A percentile compares a stretch with the other conserved stretches of the same genome.
Conservation (phyloP, 2,797 vertebrate species). For the Pelodytes ibericus region DNA sequence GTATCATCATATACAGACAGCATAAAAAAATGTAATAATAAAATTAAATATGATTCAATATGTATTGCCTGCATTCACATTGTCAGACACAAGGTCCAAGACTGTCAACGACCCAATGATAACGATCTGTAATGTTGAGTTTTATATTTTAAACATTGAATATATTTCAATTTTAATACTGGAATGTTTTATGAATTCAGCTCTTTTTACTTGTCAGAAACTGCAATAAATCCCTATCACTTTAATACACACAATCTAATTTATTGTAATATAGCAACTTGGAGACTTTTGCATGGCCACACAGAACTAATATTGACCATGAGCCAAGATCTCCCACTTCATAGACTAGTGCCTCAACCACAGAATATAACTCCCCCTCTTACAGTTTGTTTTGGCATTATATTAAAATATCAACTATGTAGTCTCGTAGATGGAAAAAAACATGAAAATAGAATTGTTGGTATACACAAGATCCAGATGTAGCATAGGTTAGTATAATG, state of each 20-base stretch:
- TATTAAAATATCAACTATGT: conserved; percentile 40
- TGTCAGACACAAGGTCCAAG: neutral
- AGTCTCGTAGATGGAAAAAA: conserved; percentile 18
- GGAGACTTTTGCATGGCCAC: conserved; percentile 37
- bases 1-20: too few relatives aligned
- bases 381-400: conserved; percentile 42
- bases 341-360: conserved; percentile 38
- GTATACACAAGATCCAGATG: conserved; percentile 35
- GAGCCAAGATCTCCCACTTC: conserved; percentile 38
- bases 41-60: neutral
- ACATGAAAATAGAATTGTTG: conserved; percentile 6
- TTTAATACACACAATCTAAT: conserved; percentile 23
- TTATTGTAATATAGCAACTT: conserved; percentile 22
- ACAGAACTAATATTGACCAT: conserved; percentile 38
- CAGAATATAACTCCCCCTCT: conserved; percentile 34
- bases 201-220: conserved; percentile 39
- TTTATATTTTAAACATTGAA: conserved; percentile 2
- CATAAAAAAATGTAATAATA: neutral
- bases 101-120: neutral
- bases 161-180: conserved; percentile 15
- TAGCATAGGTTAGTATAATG: neutral
- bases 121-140: neutral
- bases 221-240: conserved; percentile 18
- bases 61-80: neutral
- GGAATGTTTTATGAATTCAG: conserved; percentile 20